A percentile compares a stretch with the other conserved stretches of the same genome.
These are phyloP conservation scores for Drosophila anomalata DNA, from an alignment of 2,888 invertebrate species.

Conservation along the genomic window DNA sequence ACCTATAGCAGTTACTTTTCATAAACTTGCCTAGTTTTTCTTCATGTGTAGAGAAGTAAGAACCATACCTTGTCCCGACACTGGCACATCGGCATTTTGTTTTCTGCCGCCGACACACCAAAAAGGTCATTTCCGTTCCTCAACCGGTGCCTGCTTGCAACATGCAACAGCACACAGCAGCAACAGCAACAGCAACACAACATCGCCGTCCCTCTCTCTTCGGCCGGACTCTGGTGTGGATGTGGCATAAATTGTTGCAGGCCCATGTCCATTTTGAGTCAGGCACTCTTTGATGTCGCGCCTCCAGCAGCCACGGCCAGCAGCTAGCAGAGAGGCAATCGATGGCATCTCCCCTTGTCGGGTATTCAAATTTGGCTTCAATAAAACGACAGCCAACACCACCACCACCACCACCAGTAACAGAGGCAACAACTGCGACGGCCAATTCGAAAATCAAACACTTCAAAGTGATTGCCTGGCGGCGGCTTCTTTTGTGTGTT, in stretches of 20 bases:
- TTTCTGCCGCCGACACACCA: constrained; percentile 51
- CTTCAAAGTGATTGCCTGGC: constrained; percentile 70
- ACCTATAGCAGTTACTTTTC: too few species aligned
- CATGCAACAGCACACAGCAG: constrained; percentile 43
- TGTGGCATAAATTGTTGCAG: constrained; percentile 76
- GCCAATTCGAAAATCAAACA: constrained; percentile 76
- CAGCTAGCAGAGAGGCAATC: constrained; percentile 17
- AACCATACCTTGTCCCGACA: not conserved
- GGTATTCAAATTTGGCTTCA: constrained; percentile 79
- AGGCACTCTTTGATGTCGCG: constrained; percentile 79
- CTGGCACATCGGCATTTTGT: constrained; percentile 67
- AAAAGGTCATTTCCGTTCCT: constrained; percentile 76
- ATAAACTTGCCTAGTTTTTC: not conserved
- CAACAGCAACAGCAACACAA: constrained; percentile 26
- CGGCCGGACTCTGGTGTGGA: constrained; percentile 19
- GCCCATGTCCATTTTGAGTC: constrained; percentile 78
- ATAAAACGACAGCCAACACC: constrained; percentile 76
- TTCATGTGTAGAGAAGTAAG: constrained; percentile 12
- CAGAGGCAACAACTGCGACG: constrained; percentile 40
- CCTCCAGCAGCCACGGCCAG: constrained; percentile 42
- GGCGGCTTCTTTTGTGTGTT: constrained; percentile 66
- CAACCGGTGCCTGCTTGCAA: constrained; percentile 36
- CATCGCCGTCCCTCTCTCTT: constrained; percentile 15
- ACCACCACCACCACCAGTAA: constrained; percentile 35
- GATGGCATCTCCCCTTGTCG: constrained; percentile 61